A percentile compares a stretch with the other conserved stretches of the same genome.
These are phyloP conservation scores for Drosophila sordidula DNA, from an alignment of 2,888 invertebrate species.

Conservation along the genomic window DNA sequence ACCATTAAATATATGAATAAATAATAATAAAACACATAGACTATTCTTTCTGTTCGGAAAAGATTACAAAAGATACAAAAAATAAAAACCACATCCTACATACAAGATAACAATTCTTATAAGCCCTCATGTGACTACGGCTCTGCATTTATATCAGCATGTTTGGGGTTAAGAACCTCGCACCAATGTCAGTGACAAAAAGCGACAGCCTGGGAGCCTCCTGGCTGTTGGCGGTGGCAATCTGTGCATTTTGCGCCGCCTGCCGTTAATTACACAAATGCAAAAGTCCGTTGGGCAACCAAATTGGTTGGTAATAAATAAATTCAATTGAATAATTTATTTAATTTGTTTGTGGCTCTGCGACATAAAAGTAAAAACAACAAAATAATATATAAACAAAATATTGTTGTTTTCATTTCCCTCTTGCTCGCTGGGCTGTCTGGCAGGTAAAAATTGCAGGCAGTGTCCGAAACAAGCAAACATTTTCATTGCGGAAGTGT, in stretches of 20 bases:
- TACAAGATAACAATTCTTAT: no score
- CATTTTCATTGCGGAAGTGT: slow-evolving; percentile 74
- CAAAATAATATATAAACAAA: slow-evolving; percentile 33
- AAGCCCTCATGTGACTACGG: not conserved
- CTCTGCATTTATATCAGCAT: not conserved
- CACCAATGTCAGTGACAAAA: slow-evolving; percentile 42
- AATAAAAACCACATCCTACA: no score
- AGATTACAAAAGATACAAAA: no score
- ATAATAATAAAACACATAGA: no score
- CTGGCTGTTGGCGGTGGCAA: slow-evolving; percentile 32
- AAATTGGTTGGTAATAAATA: slow-evolving; percentile 82
- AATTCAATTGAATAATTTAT: slow-evolving; percentile 84
- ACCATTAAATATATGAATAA: no score
- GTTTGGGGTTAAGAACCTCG: slow-evolving; percentile 29
- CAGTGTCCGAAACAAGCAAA: slow-evolving; percentile 32
- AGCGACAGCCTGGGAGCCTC: slow-evolving; percentile 9
- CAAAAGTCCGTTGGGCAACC: slow-evolving; percentile 63
- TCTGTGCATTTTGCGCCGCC: slow-evolving; percentile 44
- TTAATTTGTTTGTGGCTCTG: slow-evolving; percentile 80
- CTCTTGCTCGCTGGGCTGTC: slow-evolving; percentile 21
- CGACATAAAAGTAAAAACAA: slow-evolving; percentile 29
- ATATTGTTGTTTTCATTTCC: slow-evolving; percentile 26
- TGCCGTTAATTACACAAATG: slow-evolving; percentile 81
- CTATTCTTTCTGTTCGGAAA: no score
- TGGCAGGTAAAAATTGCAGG: slow-evolving; percentile 63